phyloP scores from a whole-genome alignment of 2,888 invertebrate species.

The Napeogenes inachia region DNA sequence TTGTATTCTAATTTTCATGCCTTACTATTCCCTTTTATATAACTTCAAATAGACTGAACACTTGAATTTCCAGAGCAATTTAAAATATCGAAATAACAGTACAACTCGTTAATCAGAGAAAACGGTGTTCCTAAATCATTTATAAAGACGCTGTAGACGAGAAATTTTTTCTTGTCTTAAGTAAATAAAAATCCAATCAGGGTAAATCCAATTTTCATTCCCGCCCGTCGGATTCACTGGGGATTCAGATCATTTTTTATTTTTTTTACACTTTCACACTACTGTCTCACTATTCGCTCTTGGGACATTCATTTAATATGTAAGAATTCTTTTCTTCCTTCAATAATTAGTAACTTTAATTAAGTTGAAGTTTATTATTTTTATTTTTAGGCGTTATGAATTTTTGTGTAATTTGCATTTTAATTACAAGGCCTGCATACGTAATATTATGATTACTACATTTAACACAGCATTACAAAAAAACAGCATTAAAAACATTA shows the following conservation, averaged over 20 bases:
- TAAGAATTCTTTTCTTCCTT: neutral
- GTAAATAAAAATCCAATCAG: constrained; percentile 78
- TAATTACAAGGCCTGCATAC: no score
- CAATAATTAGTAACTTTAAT: constrained; percentile 14
- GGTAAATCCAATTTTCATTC: constrained; percentile 76
- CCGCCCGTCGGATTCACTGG: constrained; percentile 65
- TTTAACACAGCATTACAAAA: neutral
- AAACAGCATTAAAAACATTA: no score
- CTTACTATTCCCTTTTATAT: neutral
- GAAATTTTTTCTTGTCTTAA: constrained; percentile 77
- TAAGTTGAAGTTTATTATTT: constrained; percentile 12
- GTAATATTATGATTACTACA: neutral
- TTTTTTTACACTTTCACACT: constrained; percentile 63
- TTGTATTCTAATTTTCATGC: neutral
- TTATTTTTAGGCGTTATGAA: no score
- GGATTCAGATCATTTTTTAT: constrained; percentile 63
- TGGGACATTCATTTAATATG: constrained; percentile 16
- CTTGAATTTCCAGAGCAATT: neutral
- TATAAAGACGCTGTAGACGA: constrained; percentile 57
- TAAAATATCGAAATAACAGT: constrained; percentile 14
- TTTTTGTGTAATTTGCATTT: no score
- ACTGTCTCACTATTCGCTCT: constrained; percentile 40
- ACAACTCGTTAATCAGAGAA: constrained; percentile 34
- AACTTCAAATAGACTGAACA: constrained; percentile 1
- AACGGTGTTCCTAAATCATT: constrained; percentile 58